These are phyloP conservation scores for Melanotaenia boesemani DNA, from an alignment of 2,797 vertebrate species.

Conservation along the genomic window DNA sequence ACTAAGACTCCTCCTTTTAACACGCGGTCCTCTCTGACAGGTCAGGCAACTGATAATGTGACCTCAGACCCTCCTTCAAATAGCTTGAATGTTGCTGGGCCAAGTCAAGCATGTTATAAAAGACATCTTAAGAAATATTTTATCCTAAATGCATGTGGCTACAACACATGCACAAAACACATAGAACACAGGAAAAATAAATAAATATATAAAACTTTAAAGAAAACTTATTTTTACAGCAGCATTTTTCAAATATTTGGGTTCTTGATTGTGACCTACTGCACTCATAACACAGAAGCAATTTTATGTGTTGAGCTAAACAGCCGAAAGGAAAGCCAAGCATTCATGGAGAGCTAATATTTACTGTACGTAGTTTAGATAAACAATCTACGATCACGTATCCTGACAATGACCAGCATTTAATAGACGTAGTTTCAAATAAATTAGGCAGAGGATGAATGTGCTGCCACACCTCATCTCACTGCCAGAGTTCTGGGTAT, in stretches of 20 bases:
- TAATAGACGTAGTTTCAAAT: slow-evolving; percentile 58
- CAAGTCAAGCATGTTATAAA: slow-evolving; percentile 57
- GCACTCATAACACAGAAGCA: not conserved
- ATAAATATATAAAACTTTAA: slow-evolving; percentile 8
- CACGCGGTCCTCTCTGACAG: slow-evolving; percentile 56
- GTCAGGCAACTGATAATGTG: slow-evolving; percentile 64
- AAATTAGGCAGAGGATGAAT: slow-evolving; percentile 69
- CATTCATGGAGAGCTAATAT: slow-evolving; percentile 4
- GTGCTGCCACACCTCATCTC: slow-evolving; percentile 70
- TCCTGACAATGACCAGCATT: slow-evolving; percentile 65
- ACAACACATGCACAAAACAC: not conserved
- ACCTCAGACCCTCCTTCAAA: slow-evolving; percentile 68
- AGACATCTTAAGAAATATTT: slow-evolving; percentile 56
- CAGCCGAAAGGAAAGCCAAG: slow-evolving; percentile 12
- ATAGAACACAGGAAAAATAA: slow-evolving; percentile 2
- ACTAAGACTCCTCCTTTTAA: slow-evolving; percentile 44
- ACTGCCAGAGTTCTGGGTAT: slow-evolving; percentile 71
- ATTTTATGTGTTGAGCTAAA: slow-evolving; percentile 7
- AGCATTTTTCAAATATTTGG: slow-evolving; percentile 1
- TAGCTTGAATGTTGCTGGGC: slow-evolving; percentile 64
- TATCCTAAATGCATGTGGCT: slow-evolving; percentile 32
- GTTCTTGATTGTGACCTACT: slow-evolving; percentile 9
- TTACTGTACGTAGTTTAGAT: slow-evolving; percentile 45
- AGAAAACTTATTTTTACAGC: slow-evolving; percentile 10
- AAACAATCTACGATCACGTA: slow-evolving; percentile 47